These are phyloP conservation scores for Oriolus oriolus DNA, from an alignment of 2,113 vertebrate species.

Conservation along the genomic window DNA sequence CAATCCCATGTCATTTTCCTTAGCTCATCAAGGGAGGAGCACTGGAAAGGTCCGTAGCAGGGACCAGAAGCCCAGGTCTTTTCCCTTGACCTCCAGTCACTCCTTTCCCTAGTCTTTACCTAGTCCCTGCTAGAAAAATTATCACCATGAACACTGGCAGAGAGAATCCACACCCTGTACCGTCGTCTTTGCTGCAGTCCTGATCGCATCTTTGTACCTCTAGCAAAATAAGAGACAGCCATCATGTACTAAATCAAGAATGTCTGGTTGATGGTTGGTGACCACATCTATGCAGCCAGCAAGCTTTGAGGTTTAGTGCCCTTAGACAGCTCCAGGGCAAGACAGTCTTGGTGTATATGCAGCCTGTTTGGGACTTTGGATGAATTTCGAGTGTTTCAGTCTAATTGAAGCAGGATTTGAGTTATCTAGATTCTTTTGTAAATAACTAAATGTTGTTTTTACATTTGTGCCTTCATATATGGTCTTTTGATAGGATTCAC, in stretches of 20 bases:
- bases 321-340: not conserved
- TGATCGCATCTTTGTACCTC: not conserved
- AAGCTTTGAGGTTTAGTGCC: not conserved
- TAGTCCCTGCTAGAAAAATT: not conserved
- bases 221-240: not conserved
- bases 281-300: not conserved
- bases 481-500: not conserved
- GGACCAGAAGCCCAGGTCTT: not conserved
- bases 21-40: not conserved
- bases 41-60: not conserved
- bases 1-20: not conserved
- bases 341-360: not conserved
- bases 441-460: not conserved
- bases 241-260: not conserved
- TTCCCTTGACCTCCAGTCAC: not conserved
- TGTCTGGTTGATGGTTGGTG: not conserved
- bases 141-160: not conserved
- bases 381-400: not conserved
- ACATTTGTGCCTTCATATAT: not conserved
- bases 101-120: not conserved
- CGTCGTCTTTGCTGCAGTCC: rapidly evolving
- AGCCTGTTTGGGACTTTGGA: not conserved
- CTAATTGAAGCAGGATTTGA: not conserved
- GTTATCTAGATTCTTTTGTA: not conserved
- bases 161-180: rapidly evolving